Percentiles rank a stretch among this genome's conserved stretches.
Conservation (phyloP, 2,888 invertebrate species). For the Lepidocyrtinus sp. region DNA sequence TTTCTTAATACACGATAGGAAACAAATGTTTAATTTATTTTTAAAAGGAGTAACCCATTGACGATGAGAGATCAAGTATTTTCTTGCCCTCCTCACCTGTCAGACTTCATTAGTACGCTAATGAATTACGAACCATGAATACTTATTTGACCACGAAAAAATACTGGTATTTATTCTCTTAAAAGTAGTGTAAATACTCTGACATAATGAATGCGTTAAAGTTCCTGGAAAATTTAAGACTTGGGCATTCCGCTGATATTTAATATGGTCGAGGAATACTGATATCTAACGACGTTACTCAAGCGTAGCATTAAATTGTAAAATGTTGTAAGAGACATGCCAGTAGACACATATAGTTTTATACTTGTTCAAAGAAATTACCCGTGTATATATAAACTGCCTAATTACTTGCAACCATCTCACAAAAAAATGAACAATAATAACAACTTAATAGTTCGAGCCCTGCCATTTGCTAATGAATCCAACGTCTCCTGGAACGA, state of each 20-base stretch:
- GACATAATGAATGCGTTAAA: conserved; percentile 22
- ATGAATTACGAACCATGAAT: conserved; percentile 64
- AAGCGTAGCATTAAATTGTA: not conserved
- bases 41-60: conserved; percentile 33
- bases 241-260: not conserved
- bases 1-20: not conserved
- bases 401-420: conserved; percentile 37
- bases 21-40: conserved; percentile 35
- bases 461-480: conserved; percentile 27
- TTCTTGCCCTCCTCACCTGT: conserved; percentile 60
- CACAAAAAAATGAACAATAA: conserved; percentile 17
- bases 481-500: conserved; percentile 30
- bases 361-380: conserved; percentile 2
- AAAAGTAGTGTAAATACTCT: conserved; percentile 35
- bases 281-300: not conserved
- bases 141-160: conserved; percentile 33
- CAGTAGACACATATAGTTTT: conserved; percentile 21
- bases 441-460: conserved; percentile 33
- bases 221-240: conserved; percentile 37
- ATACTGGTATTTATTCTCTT: conserved; percentile 25
- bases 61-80: conserved; percentile 42
- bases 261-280: conserved; percentile 11
- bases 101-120: conserved; percentile 68
- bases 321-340: not conserved
- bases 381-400: not conserved